A percentile compares a stretch with the other conserved stretches of the same genome.
phyloP scores from a whole-genome alignment of 1,140 invertebrate genomes.

The Pararge aegeria region DNA sequence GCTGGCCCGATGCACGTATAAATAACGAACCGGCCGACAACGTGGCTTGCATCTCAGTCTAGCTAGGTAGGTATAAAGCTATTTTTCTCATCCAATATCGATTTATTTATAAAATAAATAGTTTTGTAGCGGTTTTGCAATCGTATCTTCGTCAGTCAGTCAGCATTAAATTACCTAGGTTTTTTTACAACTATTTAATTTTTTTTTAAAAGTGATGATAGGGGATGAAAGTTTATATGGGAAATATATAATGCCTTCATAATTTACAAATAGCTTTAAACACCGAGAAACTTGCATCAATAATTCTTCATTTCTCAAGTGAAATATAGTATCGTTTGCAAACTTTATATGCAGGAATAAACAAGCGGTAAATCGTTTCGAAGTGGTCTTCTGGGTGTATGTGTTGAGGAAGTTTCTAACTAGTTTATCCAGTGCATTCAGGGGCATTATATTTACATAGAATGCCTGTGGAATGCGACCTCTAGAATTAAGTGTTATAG shows the following conservation, averaged over 20 bases:
- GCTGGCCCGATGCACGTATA: not conserved
- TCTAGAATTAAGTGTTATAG: too few species aligned
- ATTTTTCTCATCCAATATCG: too few species aligned
- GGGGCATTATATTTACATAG: not conserved
- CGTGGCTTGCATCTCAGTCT: too few species aligned
- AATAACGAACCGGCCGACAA: not conserved
- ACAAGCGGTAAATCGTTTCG: conserved; percentile 10
- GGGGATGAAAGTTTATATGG: too few species aligned
- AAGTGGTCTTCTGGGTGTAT: conserved; percentile 15
- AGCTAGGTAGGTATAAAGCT: too few species aligned
- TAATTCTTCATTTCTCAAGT: conserved; percentile 5
- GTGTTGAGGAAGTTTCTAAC: conserved; percentile 1
- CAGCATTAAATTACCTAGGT: too few species aligned
- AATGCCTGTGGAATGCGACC: not conserved
- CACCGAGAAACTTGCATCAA: not conserved
- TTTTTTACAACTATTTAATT: too few species aligned
- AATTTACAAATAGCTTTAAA: not conserved
- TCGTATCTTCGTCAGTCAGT: too few species aligned
- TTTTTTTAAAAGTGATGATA: too few species aligned
- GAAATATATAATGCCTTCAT: not conserved
- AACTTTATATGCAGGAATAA: conserved; percentile 7
- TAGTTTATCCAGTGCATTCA: conserved; percentile 4
- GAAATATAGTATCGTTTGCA: conserved; percentile 1
- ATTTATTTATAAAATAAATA: too few species aligned
- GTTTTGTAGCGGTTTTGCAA: too few species aligned